Evolutionary conservation across 2,797 vertebrate species (phyloP), one percentile per base, ranked within the genome.

Genomic region (Propithecus perrieri): DNA sequence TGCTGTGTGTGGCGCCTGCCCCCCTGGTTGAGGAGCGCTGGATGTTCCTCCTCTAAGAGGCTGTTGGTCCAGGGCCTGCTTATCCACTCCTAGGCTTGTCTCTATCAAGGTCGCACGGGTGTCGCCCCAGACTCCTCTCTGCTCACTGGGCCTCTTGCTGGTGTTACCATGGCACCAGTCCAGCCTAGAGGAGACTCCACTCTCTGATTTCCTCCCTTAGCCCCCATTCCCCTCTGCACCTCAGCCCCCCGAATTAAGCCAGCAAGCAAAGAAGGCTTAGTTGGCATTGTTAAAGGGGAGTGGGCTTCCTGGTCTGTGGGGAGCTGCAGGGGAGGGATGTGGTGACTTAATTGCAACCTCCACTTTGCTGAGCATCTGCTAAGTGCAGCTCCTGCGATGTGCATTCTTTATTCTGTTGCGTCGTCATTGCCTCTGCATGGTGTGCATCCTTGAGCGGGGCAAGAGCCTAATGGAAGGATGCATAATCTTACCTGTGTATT

Each of bases 71-170:
- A 43, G 8, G 72, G 35, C 46, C 48, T 24, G 28, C 38, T 35
- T 35, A 28, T 65, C 12, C 15, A 5, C 22, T 75, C n/a, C 61
- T 8, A 5, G 57, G 2, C 1, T 74, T 61, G 30, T 22, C 35
- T 18, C 43, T 63, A 0, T 41, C 61, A 7, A 10, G 78, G 86
- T 72, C 13, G 0, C 4, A 13, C 0, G 1, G 24, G 3, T 65
- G 24, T 41, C 3, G 0, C 63, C 78, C 48, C 5, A 7, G 17
- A 63, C 88, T 90, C 78, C 63, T 69, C 12, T 83, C 57, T 71
- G 43, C 35, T 89, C 84, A 13, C 43, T 0, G 7, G 90, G 86
- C 79, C 57, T 22, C 38, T 41, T 75, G 72, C 91, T 78, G 22
- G 30, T 0, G 46, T 97, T 84, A 46, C 94, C 63, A 18, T 84